phyloP scores from a whole-genome alignment of 2,888 invertebrate species.

The Trissolcus brochymenae region DNA sequence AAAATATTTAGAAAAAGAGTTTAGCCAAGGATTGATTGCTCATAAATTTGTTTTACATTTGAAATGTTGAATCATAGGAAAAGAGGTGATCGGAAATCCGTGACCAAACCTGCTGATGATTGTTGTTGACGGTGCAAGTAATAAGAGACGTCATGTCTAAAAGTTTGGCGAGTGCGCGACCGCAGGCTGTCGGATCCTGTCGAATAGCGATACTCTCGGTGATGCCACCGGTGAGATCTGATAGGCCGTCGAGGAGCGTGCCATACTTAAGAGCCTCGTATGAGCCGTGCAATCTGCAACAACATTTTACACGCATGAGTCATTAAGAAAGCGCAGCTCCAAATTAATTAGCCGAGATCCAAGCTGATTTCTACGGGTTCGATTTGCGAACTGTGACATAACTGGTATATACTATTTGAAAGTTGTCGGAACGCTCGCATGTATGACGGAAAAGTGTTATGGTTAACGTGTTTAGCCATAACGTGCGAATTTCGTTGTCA shows the following conservation, averaged over 20 bases:
- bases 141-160: conserved; percentile 90
- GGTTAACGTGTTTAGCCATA: conserved; percentile 9
- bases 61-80: background rate
- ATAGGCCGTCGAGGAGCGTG: conserved; percentile 90
- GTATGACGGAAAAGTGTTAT: conserved; percentile 16
- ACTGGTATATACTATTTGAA: conserved; percentile 16
- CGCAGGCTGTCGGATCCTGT: conserved; percentile 83
- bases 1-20: too few species aligned
- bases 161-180: conserved; percentile 82
- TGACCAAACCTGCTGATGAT: conserved; percentile 67
- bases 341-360: conserved; percentile 43
- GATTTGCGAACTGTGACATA: conserved; percentile 27
- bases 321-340: conserved; percentile 27
- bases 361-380: conserved; percentile 20
- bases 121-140: conserved; percentile 84
- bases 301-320: conserved; percentile 29
- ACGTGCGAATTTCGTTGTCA: too few species aligned
- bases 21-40: too few species aligned
- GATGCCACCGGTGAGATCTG: conserved; percentile 92
- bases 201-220: conserved; percentile 88
- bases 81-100: background rate
- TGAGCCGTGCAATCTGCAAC: conserved; percentile 89
- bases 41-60: too few species aligned
- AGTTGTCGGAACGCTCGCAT: conserved; percentile 14
- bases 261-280: conserved; percentile 96